Conservation (phyloP, 2,113 vertebrate genomes). For the Hippocampus guttulatus region DNA sequence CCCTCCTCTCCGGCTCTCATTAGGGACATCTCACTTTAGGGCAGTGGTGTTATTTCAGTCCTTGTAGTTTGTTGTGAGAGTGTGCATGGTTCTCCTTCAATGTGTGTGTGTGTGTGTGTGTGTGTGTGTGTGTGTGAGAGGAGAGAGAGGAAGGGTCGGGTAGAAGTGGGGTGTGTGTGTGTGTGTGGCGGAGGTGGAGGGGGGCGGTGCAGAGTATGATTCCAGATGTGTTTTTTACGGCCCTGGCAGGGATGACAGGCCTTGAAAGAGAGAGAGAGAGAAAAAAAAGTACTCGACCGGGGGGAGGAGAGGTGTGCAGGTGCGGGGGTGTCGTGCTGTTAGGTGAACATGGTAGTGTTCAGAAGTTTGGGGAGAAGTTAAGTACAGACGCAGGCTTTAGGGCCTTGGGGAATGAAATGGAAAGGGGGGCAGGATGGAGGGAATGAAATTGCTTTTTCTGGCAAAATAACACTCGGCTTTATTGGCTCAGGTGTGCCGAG, state of each 20-base stretch:
- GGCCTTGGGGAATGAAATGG: conserved; percentile 42
- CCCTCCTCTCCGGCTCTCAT: conserved; percentile 53
- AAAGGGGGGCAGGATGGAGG: conserved; percentile 6
- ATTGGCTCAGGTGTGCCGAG: conserved; percentile 70
- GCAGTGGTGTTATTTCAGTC: conserved; percentile 68
- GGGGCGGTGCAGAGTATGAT: conserved; percentile 60
- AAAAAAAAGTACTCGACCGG: conserved; percentile 28
- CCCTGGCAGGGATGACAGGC: conserved; percentile 68
- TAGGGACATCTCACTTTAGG: conserved; percentile 68
- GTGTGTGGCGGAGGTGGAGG: background rate
- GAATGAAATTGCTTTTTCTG: conserved; percentile 70
- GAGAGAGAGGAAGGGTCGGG: too few relatives aligned
- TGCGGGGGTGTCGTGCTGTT: conserved; percentile 12
- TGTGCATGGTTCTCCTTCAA: conserved; percentile 33
- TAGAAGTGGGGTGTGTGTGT: too few relatives aligned
- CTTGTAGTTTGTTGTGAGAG: conserved; percentile 68
- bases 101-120: background rate
- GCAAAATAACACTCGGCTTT: conserved; percentile 52
- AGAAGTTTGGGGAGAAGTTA: conserved; percentile 57
- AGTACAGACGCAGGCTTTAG: conserved; percentile 46
- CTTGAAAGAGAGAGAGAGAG: conserved; percentile 42
- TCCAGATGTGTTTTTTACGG: conserved; percentile 78
- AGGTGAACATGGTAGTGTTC: conserved; percentile 31
- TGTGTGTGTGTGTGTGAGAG: background rate
- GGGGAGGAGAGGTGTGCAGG: conserved; percentile 21